Conservation (phyloP, 2,797 vertebrate species). For the Triplophysa bombifrons region DNA sequence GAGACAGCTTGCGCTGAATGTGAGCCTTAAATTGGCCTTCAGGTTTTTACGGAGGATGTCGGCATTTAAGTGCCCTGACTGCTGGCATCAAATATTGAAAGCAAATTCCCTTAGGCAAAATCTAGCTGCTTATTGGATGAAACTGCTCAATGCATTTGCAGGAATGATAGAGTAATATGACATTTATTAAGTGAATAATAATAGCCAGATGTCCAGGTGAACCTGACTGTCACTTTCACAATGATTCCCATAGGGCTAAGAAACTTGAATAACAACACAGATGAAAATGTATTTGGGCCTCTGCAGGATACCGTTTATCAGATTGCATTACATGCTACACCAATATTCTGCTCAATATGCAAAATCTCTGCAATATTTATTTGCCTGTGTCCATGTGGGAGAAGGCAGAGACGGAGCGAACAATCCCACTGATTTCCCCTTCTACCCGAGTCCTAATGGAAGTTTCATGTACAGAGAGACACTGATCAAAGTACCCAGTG, state of each 20-base stretch:
- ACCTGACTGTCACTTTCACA: constrained; percentile 23
- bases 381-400: constrained; percentile 19
- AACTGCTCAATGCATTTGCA: constrained; percentile 38
- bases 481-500: constrained; percentile 63
- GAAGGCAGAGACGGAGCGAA: constrained; percentile 20
- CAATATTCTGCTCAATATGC: constrained; percentile 33
- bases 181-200: constrained; percentile 49
- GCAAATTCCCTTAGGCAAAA: constrained; percentile 39
- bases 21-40: constrained; percentile 41
- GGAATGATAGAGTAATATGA: constrained; percentile 43
- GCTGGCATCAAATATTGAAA: constrained; percentile 47
- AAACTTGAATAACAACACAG: not conserved
- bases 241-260: not conserved
- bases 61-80: constrained; percentile 39
- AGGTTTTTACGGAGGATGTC: constrained; percentile 46
- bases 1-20: constrained; percentile 27
- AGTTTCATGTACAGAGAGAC: constrained; percentile 70
- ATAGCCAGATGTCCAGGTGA: constrained; percentile 32
- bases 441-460: constrained; percentile 70
- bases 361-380: constrained; percentile 51
- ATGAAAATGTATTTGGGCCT: constrained; percentile 17
- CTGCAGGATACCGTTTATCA: constrained; percentile 51
- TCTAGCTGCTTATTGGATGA: constrained; percentile 50
- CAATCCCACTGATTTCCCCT: constrained; percentile 54
- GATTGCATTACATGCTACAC: constrained; percentile 60